Evolutionary conservation across 2,797 vertebrate species (phyloP).

Genomic region (Macroramphosus scolopax): DNA sequence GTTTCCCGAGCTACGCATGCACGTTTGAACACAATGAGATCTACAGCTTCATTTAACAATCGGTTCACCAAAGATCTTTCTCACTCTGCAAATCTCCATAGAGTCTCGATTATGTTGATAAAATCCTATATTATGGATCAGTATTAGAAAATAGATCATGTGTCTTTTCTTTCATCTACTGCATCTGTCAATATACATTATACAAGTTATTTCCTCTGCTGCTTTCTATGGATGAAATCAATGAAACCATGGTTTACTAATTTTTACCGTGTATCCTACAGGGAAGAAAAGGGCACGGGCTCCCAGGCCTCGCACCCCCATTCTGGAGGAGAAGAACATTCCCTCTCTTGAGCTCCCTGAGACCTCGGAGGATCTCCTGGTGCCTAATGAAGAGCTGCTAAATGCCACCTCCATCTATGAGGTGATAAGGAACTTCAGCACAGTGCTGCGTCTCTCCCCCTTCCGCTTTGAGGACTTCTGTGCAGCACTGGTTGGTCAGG

Average conservation of each 20-base stretch:
- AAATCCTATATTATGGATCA: too few species aligned
- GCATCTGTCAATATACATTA: too few species aligned
- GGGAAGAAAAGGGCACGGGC: conserved; percentile 86
- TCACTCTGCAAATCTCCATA: too few species aligned
- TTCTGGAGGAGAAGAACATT: conserved; percentile 93
- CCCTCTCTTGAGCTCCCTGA: conserved; percentile 88
- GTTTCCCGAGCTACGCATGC: too few species aligned
- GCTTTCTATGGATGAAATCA: rapidly evolving
- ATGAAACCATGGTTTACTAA: neutral
- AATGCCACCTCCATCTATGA: conserved; percentile 92
- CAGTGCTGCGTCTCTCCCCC: conserved; percentile 92
- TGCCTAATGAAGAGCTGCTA: conserved; percentile 91
- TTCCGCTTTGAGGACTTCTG: conserved; percentile 99
- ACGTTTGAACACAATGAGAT: too few species aligned
- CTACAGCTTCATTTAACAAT: too few species aligned
- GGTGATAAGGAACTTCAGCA: conserved; percentile 95
- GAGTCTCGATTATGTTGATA: too few species aligned
- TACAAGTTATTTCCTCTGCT: neutral
- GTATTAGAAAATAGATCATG: too few species aligned
- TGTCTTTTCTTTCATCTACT: too few species aligned
- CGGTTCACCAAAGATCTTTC: too few species aligned
- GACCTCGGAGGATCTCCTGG: conserved; percentile 94
- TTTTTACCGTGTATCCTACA: conserved; percentile 45
- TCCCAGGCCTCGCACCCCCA: conserved; percentile 89
- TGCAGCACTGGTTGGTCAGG: conserved; percentile 91